A percentile compares a stretch with the other conserved stretches of the same genome.
Evolutionary conservation across 2,113 vertebrate species (phyloP).

Genomic region (Ondatra zibethicus): DNA sequence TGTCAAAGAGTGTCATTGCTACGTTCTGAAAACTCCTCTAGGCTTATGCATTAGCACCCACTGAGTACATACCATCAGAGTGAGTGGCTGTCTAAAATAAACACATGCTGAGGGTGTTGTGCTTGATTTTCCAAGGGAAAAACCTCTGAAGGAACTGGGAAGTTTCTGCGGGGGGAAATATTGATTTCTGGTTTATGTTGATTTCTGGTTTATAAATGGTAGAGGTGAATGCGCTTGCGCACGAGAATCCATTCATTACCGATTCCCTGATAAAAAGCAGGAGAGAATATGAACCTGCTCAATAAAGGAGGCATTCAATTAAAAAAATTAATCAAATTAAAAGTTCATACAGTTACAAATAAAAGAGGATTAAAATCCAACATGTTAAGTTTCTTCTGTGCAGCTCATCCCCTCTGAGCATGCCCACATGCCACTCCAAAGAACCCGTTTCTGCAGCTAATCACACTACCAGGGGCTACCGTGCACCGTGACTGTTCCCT

Average conservation of each 20-base stretch:
- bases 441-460: neutral
- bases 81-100: neutral
- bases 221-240: neutral
- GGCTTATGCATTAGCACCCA: neutral
- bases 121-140: conserved; percentile 41
- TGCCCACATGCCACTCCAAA: neutral
- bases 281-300: neutral
- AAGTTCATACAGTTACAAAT: neutral
- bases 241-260: neutral
- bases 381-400: neutral
- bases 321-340: neutral
- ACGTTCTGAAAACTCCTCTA: neutral
- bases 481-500: neutral
- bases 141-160: neutral
- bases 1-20: neutral
- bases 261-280: neutral
- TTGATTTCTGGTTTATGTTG: neutral
- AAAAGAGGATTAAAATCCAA: neutral
- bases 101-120: neutral
- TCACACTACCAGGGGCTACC: neutral
- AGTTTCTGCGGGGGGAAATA: neutral
- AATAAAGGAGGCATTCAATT: neutral
- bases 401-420: neutral
- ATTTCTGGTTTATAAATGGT: neutral
- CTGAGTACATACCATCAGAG: neutral